phyloP scores from a whole-genome alignment of 2,888 invertebrate species.

The Didymodactylos carnosus region DNA sequence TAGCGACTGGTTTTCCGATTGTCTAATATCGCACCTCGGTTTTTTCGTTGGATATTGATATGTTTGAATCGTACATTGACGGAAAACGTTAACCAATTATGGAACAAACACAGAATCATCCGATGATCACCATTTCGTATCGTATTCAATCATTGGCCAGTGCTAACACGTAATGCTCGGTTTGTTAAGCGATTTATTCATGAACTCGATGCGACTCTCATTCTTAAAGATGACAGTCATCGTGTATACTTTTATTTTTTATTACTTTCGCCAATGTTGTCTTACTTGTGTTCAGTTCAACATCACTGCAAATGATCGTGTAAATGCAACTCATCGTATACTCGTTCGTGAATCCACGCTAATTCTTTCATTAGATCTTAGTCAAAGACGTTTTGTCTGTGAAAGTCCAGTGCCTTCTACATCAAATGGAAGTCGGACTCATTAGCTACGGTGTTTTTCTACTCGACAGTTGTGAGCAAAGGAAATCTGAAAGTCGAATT shows the following conservation, averaged over 20 bases:
- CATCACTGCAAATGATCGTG: background rate
- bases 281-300: background rate
- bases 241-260: slow-evolving; percentile 20
- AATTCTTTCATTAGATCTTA: background rate
- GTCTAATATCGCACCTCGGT: slow-evolving; percentile 14
- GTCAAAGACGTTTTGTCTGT: background rate
- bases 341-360: background rate
- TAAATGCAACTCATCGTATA: background rate
- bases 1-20: slow-evolving; percentile 7
- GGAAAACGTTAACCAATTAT: background rate
- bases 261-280: background rate
- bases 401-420: slow-evolving; percentile 68
- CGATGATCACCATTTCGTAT: slow-evolving; percentile 16
- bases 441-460: slow-evolving; percentile 69
- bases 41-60: background rate
- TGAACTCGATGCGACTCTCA: background rate
- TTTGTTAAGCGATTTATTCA: slow-evolving; percentile 8
- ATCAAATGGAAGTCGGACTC: slow-evolving; percentile 70
- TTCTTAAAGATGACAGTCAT: slow-evolving; percentile 16
- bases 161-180: slow-evolving; percentile 5
- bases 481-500: background rate
- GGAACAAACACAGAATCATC: background rate
- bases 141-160: slow-evolving; percentile 24
- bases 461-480: slow-evolving; percentile 40
- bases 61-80: background rate